Evolutionary conservation across 2,888 invertebrate genomes (phyloP).

Genomic region (Caenorhabditis japonica): DNA sequence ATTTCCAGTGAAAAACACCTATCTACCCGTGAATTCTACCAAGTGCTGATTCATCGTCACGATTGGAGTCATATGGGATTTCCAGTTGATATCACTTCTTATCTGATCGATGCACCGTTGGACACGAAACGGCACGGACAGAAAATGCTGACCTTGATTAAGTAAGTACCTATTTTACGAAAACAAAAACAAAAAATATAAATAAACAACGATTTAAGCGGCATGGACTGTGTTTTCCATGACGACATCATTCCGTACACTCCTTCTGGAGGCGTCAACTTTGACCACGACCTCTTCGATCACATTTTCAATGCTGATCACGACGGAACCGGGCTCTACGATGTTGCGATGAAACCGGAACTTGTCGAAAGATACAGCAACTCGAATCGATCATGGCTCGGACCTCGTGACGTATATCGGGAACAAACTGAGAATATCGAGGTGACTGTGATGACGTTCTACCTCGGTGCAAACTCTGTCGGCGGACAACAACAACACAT

Average conservation of each 20-base stretch:
- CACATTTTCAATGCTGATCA: constrained; percentile 65
- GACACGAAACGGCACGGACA: constrained; percentile 50
- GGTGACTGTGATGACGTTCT: constrained; percentile 94
- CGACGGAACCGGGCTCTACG: constrained; percentile 23
- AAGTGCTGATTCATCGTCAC: constrained; percentile 95
- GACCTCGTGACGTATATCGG: constrained; percentile 78
- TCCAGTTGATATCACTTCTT: constrained; percentile 79
- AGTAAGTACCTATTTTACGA: constrained; percentile 29
- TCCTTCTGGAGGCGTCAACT: constrained; percentile 86
- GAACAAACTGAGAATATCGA: constrained; percentile 96
- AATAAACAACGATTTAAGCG: constrained; percentile 78
- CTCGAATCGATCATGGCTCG: constrained; percentile 62
- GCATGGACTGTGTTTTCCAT: constrained; percentile 96
- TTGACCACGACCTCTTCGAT: constrained; percentile 91
- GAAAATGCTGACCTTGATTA: constrained; percentile 61
- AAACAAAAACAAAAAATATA: background rate
- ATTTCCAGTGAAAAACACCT: constrained; percentile 58
- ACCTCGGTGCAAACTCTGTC: constrained; percentile 86
- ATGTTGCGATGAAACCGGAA: constrained; percentile 57
- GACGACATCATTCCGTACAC: constrained; percentile 95
- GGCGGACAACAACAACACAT: constrained; percentile 74
- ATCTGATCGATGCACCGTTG: constrained; percentile 65
- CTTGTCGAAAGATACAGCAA: constrained; percentile 60
- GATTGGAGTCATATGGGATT: constrained; percentile 97
- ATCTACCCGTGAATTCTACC: constrained; percentile 85